A percentile compares a stretch with the other conserved stretches of the same genome.
Conservation (phyloP, 2,888 invertebrate species). For the Torymus aiolomorphi region DNA sequence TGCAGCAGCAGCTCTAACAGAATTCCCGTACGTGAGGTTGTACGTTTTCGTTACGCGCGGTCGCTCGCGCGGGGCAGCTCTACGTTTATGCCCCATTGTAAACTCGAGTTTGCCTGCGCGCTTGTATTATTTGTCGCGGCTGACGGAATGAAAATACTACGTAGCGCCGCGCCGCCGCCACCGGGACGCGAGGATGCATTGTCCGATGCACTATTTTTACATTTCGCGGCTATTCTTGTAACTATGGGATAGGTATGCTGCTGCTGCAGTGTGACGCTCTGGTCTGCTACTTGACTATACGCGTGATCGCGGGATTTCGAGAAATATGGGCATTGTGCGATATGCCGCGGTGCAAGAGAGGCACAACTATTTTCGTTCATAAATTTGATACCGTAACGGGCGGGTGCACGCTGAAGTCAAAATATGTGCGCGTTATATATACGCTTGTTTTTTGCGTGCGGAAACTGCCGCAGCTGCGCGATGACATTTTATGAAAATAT, state of each 20-base stretch:
- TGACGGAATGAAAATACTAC: slow-evolving; percentile 55
- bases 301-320: slow-evolving; percentile 36
- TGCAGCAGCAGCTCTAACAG: slow-evolving; percentile 39
- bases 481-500: slow-evolving; percentile 8
- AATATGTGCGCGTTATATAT: background rate
- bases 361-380: slow-evolving; percentile 49
- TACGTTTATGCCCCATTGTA: slow-evolving; percentile 47
- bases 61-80: background rate
- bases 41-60: slow-evolving; percentile 50
- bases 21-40: slow-evolving; percentile 51
- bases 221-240: slow-evolving; percentile 46
- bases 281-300: slow-evolving; percentile 25
- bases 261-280: no score
- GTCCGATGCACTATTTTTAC: slow-evolving; percentile 52
- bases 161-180: no score
- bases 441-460: no score
- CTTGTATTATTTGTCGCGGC: slow-evolving; percentile 49
- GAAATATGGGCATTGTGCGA: slow-evolving; percentile 22
- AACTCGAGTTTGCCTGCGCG: slow-evolving; percentile 46
- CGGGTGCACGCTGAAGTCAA: background rate
- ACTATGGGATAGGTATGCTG: no score
- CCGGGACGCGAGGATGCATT: slow-evolving; percentile 35
- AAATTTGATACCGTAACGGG: slow-evolving; percentile 22
- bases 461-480: no score
- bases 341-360: background rate